These are phyloP conservation scores for Empis livida DNA, from an alignment of 2,888 invertebrate genomes.

Conservation along the genomic window DNA sequence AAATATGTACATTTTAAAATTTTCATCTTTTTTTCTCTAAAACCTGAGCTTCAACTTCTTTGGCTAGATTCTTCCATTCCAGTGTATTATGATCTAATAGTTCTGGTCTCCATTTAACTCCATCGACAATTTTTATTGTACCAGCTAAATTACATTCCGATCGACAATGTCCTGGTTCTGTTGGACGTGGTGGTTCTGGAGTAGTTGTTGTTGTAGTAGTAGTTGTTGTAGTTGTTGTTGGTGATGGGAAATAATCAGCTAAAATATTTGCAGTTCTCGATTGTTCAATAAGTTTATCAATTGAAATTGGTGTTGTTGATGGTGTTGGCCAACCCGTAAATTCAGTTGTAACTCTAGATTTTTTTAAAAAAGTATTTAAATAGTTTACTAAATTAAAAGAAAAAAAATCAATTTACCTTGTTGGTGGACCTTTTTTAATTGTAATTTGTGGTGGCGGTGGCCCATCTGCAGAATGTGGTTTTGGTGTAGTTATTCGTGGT, in stretches of 20 bases:
- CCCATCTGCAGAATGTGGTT: constrained; percentile 34
- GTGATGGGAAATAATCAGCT: constrained; percentile 33
- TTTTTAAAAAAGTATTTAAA: constrained; percentile 13
- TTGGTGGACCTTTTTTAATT: constrained; percentile 76
- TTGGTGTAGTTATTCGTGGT: constrained; percentile 43
- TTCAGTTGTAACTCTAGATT: constrained; percentile 62
- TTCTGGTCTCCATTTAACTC: constrained; percentile 74
- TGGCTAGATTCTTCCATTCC: constrained; percentile 73
- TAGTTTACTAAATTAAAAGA: no score
- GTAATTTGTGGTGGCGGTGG: constrained; percentile 45
- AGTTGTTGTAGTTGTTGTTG: constrained; percentile 43
- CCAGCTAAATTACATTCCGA: constrained; percentile 75
- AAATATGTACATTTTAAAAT: background rate
- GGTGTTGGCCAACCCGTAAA: constrained; percentile 87
- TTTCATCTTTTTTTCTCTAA: constrained; percentile 5
- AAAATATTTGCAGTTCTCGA: constrained; percentile 48
- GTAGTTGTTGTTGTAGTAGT: constrained; percentile 52
- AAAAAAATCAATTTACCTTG: constrained; percentile 46
- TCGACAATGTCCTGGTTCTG: constrained; percentile 66
- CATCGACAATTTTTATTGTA: constrained; percentile 71
- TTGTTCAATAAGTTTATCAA: constrained; percentile 62
- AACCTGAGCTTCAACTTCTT: constrained; percentile 70
- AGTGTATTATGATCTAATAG: constrained; percentile 72
- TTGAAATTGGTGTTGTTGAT: constrained; percentile 74
- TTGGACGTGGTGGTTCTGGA: constrained; percentile 54